Percentiles rank a stretch among this genome's conserved stretches.
phyloP scores from a whole-genome alignment of 2,888 invertebrate species.

The Hyposoter dolosus region DNA sequence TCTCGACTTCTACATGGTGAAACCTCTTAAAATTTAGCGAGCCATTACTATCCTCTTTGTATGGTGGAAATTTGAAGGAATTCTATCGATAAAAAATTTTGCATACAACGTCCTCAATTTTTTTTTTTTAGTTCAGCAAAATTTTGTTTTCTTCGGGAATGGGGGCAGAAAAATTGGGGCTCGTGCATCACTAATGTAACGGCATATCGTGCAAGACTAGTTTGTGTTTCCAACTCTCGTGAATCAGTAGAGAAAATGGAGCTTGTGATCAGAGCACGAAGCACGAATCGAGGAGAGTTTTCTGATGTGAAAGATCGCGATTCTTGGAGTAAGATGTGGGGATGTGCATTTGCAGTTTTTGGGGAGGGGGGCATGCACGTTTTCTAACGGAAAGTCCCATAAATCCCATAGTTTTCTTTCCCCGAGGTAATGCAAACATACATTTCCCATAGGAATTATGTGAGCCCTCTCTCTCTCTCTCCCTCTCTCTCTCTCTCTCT shows the following conservation, averaged over 20 bases:
- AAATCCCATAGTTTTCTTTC: slow-evolving; percentile 67
- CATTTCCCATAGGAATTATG: slow-evolving; percentile 59
- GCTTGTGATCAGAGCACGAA: slow-evolving; percentile 54
- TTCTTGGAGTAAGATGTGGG: slow-evolving; percentile 48
- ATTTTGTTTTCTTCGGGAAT: background rate
- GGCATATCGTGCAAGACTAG: background rate
- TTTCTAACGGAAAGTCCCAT: slow-evolving; percentile 67
- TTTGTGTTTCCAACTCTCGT: slow-evolving; percentile 26
- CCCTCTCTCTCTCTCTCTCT: slow-evolving; percentile 37
- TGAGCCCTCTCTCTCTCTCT: slow-evolving; percentile 4
- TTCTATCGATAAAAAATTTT: no score
- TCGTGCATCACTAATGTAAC: background rate
- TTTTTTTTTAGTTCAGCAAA: background rate
- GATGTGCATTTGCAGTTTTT: slow-evolving; percentile 35
- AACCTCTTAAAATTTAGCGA: no score
- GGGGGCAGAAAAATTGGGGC: background rate
- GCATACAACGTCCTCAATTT: background rate
- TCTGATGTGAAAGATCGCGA: slow-evolving; percentile 61
- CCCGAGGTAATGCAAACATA: slow-evolving; percentile 62
- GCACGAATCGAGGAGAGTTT: slow-evolving; percentile 63
- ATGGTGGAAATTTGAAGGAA: no score
- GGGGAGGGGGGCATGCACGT: slow-evolving; percentile 40
- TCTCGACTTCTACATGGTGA: no score
- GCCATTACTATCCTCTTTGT: no score
- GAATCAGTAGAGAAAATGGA: slow-evolving; percentile 43